Evolutionary conservation across 2,888 invertebrate genomes (phyloP).

Genomic region (Monoplex corrugatus): DNA sequence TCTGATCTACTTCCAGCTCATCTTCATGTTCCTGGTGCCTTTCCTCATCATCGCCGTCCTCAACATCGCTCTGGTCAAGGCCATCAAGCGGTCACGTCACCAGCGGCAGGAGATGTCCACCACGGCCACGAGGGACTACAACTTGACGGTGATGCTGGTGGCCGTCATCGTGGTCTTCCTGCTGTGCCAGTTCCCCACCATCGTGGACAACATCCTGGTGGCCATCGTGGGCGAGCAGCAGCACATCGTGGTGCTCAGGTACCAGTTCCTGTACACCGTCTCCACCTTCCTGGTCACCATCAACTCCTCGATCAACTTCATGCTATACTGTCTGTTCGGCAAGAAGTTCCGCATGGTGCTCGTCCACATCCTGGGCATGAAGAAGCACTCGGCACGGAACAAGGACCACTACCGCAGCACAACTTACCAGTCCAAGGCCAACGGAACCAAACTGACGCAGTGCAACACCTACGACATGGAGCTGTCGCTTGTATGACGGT

Average conservation of each 20-base stretch:
- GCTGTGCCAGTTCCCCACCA: slow-evolving; percentile 87
- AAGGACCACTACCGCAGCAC: slow-evolving; percentile 60
- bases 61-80: slow-evolving; percentile 75
- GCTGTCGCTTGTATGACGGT: slow-evolving; percentile 56
- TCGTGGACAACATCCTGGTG: slow-evolving; percentile 78
- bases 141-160: slow-evolving; percentile 96
- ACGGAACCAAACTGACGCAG: slow-evolving; percentile 43
- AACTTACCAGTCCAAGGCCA: slow-evolving; percentile 53
- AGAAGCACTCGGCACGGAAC: slow-evolving; percentile 46
- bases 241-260: slow-evolving; percentile 47
- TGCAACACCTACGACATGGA: slow-evolving; percentile 56
- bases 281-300: slow-evolving; percentile 69
- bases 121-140: slow-evolving; percentile 88
- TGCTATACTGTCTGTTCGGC: slow-evolving; percentile 76
- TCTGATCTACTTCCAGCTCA: slow-evolving; percentile 77
- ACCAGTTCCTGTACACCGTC: slow-evolving; percentile 60
- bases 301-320: slow-evolving; percentile 74
- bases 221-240: slow-evolving; percentile 67
- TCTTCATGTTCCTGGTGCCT: slow-evolving; percentile 78
- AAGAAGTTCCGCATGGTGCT: slow-evolving; percentile 73
- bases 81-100: slow-evolving; percentile 69
- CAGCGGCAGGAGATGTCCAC: slow-evolving; percentile 67
- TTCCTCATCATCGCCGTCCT: slow-evolving; percentile 76
- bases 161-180: slow-evolving; percentile 98
- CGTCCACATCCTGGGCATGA: slow-evolving; percentile 57